A percentile compares a stretch with the other conserved stretches of the same genome.
Conservation (phyloP, 2,888 invertebrate species). For the Xylophagus ater region DNA sequence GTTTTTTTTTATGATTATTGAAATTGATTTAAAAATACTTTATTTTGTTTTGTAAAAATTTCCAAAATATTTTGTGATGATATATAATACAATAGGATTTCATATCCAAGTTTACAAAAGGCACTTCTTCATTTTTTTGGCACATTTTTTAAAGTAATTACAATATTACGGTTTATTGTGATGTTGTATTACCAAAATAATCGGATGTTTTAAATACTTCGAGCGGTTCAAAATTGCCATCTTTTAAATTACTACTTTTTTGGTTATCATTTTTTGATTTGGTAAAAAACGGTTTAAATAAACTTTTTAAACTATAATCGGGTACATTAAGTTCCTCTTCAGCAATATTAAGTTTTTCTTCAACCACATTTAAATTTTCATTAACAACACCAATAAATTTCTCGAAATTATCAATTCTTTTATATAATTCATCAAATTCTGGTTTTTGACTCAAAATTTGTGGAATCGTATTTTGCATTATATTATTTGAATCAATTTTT, state of each 20-base stretch:
- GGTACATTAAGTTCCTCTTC: conserved; percentile 48
- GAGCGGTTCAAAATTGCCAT: conserved; percentile 31
- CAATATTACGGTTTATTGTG: too few species aligned
- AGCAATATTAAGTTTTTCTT: conserved; percentile 48
- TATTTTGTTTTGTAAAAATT: too few species aligned
- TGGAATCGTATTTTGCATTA: conserved; percentile 39
- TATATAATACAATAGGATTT: too few species aligned
- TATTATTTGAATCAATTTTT: conserved; percentile 30
- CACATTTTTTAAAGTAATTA: too few species aligned
- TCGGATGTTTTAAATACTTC: conserved; percentile 32
- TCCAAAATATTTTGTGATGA: too few species aligned
- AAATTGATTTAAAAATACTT: too few species aligned
- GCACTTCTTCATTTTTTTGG: too few species aligned
- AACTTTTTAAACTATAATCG: conserved; percentile 47
- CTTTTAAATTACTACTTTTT: conserved; percentile 23
- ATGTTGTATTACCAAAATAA: conserved; percentile 26
- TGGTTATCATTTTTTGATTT: conserved; percentile 21
- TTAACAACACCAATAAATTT: conserved; percentile 45
- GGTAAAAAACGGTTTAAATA: conserved; percentile 48
- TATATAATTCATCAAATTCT: conserved; percentile 44
- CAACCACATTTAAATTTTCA: conserved; percentile 42
- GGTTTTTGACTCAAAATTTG: conserved; percentile 44
- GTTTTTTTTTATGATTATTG: too few species aligned
- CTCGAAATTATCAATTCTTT: conserved; percentile 45
- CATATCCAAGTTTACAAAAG: too few species aligned